Conservation (phyloP, 2,888 invertebrate genomes). For the Orthosia cruda region DNA sequence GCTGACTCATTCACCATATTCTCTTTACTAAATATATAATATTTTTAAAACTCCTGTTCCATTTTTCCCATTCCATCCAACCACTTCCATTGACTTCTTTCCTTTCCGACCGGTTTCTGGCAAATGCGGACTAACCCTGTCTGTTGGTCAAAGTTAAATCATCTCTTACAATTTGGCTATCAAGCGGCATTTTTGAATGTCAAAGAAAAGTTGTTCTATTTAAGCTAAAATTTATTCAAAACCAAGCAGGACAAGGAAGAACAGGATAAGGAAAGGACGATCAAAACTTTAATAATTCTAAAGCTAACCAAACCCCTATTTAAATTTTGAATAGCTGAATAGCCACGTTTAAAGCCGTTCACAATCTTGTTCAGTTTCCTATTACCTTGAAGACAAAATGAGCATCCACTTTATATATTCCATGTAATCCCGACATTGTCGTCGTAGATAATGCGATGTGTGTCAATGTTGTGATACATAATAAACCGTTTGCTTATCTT, state of each 20-base stretch:
- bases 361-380: conserved; percentile 37
- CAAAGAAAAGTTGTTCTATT: too few relatives aligned
- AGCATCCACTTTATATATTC: conserved; percentile 56
- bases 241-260: background rate
- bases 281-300: background rate
- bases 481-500: conserved; percentile 62
- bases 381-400: conserved; percentile 46
- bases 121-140: too few relatives aligned
- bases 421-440: conserved; percentile 56
- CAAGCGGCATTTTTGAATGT: too few relatives aligned
- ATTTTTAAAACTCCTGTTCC: too few relatives aligned
- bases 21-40: too few relatives aligned
- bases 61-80: too few relatives aligned
- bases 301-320: conserved; percentile 15
- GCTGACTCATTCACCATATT: background rate
- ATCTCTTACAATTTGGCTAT: too few relatives aligned
- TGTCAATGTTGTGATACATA: conserved; percentile 58
- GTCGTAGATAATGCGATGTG: conserved; percentile 58
- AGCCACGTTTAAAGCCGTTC: conserved; percentile 33
- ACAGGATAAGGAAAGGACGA: background rate
- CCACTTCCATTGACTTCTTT: too few relatives aligned
- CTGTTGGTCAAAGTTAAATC: too few relatives aligned
- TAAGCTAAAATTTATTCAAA: background rate
- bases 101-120: too few relatives aligned
- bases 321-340: conserved; percentile 35